phyloP scores from a whole-genome alignment of 92 coral and sea anemone species.

The Diadumene lineata region DNA sequence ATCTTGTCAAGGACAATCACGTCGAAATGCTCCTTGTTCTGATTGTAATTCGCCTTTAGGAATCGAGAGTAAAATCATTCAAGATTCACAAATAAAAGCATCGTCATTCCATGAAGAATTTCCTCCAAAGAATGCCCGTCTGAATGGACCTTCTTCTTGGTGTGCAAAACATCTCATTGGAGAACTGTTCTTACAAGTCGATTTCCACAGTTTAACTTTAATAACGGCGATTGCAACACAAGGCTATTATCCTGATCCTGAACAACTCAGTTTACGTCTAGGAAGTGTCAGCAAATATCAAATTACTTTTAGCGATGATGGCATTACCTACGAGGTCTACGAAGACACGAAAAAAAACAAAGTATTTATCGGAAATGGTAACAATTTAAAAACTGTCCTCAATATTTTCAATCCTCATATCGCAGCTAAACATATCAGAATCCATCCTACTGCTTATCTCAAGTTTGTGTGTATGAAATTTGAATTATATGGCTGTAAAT shows the following conservation, averaged over 20 bases:
- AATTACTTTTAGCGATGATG: slow-evolving; percentile 74
- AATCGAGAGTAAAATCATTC: slow-evolving; percentile 61
- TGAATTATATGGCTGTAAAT: slow-evolving; percentile 81
- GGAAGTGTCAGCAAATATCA: slow-evolving; percentile 87
- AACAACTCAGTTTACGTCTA: slow-evolving; percentile 56
- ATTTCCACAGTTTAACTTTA: slow-evolving; percentile 53
- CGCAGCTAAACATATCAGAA: slow-evolving; percentile 66
- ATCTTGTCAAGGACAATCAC: slow-evolving; percentile 61
- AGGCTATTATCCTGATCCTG: slow-evolving; percentile 67
- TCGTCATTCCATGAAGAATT: slow-evolving; percentile 67
- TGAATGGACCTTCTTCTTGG: slow-evolving; percentile 86
- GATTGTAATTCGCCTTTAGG: slow-evolving; percentile 75
- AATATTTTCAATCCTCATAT: slow-evolving; percentile 62
- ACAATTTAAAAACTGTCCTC: slow-evolving; percentile 47
- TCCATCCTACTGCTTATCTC: slow-evolving; percentile 62
- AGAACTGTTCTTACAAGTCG: slow-evolving; percentile 70
- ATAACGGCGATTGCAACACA: slow-evolving; percentile 83
- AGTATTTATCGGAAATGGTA: slow-evolving; percentile 60
- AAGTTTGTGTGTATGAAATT: slow-evolving; percentile 73
- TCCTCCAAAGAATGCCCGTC: slow-evolving; percentile 60
- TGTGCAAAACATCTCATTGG: slow-evolving; percentile 55
- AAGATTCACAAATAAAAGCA: slow-evolving; percentile 58
- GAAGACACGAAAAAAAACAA: slow-evolving; percentile 42
- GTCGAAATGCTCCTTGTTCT: slow-evolving; percentile 60
- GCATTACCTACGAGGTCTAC: slow-evolving; percentile 62